Evolutionary conservation across 2,113 vertebrate species (phyloP).

Genomic region (Hippocampus guttulatus): DNA sequence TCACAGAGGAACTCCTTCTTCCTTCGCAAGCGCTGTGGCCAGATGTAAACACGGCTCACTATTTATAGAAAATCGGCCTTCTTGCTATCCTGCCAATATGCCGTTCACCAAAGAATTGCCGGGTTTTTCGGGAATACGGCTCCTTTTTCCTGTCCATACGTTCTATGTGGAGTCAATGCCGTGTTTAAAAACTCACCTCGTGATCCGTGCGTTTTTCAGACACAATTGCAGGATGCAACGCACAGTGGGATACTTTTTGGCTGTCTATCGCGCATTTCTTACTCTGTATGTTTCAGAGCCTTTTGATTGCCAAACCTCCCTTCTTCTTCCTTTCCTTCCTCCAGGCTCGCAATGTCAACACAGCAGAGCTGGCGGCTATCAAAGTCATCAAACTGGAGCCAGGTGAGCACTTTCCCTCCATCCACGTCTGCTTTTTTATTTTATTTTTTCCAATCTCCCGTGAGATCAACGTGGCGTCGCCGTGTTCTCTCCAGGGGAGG

Average conservation of each 20-base stretch:
- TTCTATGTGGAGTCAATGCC: neutral
- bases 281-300: neutral
- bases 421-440: neutral
- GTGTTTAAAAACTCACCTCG: neutral
- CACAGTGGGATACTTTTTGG: neutral
- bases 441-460: neutral
- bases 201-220: neutral
- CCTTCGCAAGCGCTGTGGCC: slow-evolving; percentile 17
- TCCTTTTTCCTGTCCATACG: slow-evolving; percentile 3
- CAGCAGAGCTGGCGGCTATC: slow-evolving; percentile 89
- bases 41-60: slow-evolving; percentile 45
- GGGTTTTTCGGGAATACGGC: slow-evolving; percentile 35
- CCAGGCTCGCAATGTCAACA: slow-evolving; percentile 89
- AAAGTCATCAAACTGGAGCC: slow-evolving; percentile 99
- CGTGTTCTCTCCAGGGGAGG: slow-evolving; percentile 81
- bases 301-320: neutral
- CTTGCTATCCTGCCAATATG: slow-evolving; percentile 9
- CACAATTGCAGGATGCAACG: neutral
- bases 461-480: neutral
- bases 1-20: slow-evolving; percentile 38
- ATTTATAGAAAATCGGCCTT: slow-evolving; percentile 47
- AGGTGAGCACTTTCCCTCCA: slow-evolving; percentile 74
- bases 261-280: neutral
- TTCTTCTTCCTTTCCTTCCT: slow-evolving; percentile 8
- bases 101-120: neutral